Evolutionary conservation across 2,113 vertebrate genomes (phyloP), one percentile per base, ranked within the genome.

Genomic region (Diglossa brunneiventris): DNA sequence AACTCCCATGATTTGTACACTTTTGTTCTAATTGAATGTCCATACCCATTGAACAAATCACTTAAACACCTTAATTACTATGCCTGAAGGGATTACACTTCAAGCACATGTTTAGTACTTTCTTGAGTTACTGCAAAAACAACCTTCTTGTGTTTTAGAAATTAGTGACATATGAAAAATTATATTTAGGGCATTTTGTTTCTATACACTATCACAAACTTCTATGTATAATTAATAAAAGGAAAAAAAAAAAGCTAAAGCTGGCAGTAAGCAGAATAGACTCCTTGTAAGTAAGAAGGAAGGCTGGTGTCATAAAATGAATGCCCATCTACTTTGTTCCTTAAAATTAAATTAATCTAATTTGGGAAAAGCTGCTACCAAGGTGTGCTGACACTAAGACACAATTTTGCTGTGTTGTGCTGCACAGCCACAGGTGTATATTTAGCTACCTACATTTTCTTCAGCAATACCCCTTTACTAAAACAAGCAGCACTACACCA

Each of bases 311-410:
- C 28, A 44, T 55, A 63, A 84, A 97, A 73, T 26, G 59, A 67
- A 86, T 73, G 23, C 3, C 39, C 76, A 67, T 52, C 76, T 82
- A 50, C n/a, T 80, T 87, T 86, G 28, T 24, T 84, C 81, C 55
- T 94, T 93, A 92, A 95, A 95, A 70, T 81, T 37, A 87, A 92
- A 92, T 87, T 30, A 35, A 79, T 35, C 14, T 56, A 44, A 50
- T 64, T 78, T 92, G 62, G 66, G 58, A 82, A 92, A 63, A 42
- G 41, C 74, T 81, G 42, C 66, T 80, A 21, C 53, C 27, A 77
- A 86, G n/a, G 81, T 1, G 1, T 6, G 9, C 72, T 86, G 94
- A 76, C 81, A 74, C 28, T 52, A 47, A 69, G 18, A 33, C n/a
- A 42, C 42, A 68, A 14, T 59, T 76, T 76, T 75, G 55, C 68